phyloP scores from a whole-genome alignment of 2,797 vertebrate genomes.

The Falco cherrug region DNA sequence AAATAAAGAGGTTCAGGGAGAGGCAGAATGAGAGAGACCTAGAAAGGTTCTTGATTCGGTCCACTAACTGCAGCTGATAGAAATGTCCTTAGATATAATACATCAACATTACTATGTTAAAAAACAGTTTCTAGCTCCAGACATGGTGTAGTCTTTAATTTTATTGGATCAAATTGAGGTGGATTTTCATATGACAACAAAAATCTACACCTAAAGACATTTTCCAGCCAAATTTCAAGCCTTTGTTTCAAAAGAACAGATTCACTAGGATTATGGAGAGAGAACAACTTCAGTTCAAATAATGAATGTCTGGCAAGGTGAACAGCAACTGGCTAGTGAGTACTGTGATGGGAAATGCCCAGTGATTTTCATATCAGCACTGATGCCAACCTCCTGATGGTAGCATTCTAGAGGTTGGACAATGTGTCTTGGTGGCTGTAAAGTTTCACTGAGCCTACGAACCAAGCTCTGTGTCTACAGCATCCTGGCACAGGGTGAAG shows the following conservation, averaged over 20 bases:
- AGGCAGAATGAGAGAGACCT: background rate
- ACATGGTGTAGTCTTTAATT: background rate
- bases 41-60: background rate
- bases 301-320: background rate
- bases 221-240: background rate
- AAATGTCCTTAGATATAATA: background rate
- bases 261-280: background rate
- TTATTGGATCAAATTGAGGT: background rate
- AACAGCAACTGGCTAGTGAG: background rate
- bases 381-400: background rate
- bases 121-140: background rate
- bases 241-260: background rate
- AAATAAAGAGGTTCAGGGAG: background rate
- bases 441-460: background rate
- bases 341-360: background rate
- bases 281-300: background rate
- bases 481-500: background rate
- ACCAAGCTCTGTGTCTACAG: background rate
- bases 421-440: background rate
- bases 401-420: background rate
- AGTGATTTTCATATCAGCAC: background rate
- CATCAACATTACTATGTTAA: background rate
- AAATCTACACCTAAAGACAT: background rate
- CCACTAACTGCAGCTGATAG: background rate
- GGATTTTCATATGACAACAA: background rate